Evolutionary conservation across 2,797 vertebrate species (phyloP), one percentile per base, ranked within the genome.

Genomic region (Cephalopachus bancanus): DNA sequence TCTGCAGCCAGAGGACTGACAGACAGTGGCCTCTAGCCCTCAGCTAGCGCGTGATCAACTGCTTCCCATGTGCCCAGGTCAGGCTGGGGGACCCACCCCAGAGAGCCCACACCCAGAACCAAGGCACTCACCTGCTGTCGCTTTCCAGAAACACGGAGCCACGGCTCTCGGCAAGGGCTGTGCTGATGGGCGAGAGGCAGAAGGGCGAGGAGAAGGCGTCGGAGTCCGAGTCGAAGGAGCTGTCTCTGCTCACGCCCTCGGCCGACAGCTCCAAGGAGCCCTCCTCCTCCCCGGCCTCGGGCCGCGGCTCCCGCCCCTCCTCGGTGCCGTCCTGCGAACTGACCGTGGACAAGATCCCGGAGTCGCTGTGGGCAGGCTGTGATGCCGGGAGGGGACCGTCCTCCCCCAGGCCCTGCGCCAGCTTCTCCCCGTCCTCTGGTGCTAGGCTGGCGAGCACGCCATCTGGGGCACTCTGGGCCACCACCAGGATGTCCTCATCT

Each of bases 151-250:
- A 99, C 72, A 99, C 99, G 0, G 99, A 99, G 69, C 99, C 97
- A 93, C 99, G 98, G 98, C 99, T 99, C 96, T 99, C 99, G 1
- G 98, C 99, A 0, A 99, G 99, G n/a, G 99, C 99, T 96, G 99
- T 99, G 0, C 99, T 99, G 98, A 99, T 99, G 0, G 99, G 99
- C 0, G 99, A 99, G 97, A 99, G 98, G 98, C 99, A 99, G 98
- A 99, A 99, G 0, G 99, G 99, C 0, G 99, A 99, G 72, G 99
- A 99, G 98, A 99, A 99, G 93, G 99, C 99, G 95, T 99, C 99
- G 0, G 99, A 99, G 98, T 99, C 99, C 0, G 99, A 99, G 67
- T 99, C 99, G 76, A 99, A 99, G 87, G 99, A 99, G 97, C 99
- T 99, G 98, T 99, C 99, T n/a, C 99, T 99, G 98, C 99, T 99